Conservation (phyloP, 2,797 vertebrate genomes). For the Chloroceryle amazona region DNA sequence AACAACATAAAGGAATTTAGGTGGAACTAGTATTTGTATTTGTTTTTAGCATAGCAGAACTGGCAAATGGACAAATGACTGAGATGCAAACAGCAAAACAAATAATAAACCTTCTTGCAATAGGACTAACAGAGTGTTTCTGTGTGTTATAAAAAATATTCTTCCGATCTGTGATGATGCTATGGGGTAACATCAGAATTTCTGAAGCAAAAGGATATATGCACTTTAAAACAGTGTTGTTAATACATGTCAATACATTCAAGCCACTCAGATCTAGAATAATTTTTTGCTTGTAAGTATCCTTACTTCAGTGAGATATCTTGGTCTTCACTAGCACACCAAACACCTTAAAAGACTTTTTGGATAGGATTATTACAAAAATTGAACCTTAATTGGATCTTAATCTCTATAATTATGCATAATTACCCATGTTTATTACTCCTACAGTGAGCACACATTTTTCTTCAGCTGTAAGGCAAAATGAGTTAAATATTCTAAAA, state of each 20-base stretch:
- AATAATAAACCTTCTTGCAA: neutral
- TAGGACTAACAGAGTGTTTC: neutral
- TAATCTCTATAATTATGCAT: slow-evolving; percentile 81
- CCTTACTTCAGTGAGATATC: slow-evolving; percentile 40
- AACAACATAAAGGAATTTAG: neutral
- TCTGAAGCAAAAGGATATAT: neutral
- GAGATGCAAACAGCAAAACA: neutral
- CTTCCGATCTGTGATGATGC: neutral
- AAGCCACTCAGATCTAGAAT: neutral
- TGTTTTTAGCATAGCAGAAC: neutral
- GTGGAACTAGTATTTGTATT: neutral
- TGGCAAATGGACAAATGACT: neutral
- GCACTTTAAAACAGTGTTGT: neutral
- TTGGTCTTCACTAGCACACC: slow-evolving; percentile 69
- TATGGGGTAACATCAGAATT: neutral
- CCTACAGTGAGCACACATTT: slow-evolving; percentile 63
- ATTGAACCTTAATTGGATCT: slow-evolving; percentile 77
- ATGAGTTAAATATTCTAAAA: slow-evolving; percentile 69
- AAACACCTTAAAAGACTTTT: slow-evolving; percentile 70
- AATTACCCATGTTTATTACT: slow-evolving; percentile 80
- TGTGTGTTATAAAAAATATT: neutral
- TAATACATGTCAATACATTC: neutral
- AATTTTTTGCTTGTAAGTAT: neutral
- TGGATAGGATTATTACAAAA: slow-evolving; percentile 72
- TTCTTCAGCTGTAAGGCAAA: slow-evolving; percentile 70